These are phyloP conservation scores for Archegozetes longisetosus DNA, from an alignment of 1,140 invertebrate species.

Conservation along the genomic window DNA sequence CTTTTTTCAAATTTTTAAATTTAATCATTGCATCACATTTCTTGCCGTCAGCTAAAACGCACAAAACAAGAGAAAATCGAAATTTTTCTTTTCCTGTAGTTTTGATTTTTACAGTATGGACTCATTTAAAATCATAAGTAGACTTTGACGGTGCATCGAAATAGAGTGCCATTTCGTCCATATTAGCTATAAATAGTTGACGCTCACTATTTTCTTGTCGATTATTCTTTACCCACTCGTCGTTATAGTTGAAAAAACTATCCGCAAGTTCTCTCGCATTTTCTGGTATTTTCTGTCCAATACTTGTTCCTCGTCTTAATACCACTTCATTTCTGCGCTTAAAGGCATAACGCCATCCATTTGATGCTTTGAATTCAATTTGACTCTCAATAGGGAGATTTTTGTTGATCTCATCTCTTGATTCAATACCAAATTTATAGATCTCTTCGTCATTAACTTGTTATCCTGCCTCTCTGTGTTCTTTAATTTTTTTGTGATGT, in stretches of 20 bases:
- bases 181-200: neutral
- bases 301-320: neutral
- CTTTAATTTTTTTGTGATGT: too few relatives aligned
- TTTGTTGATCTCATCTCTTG: too few relatives aligned
- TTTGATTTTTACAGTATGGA: neutral
- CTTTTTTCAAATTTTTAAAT: neutral
- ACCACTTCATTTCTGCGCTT: neutral
- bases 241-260: neutral
- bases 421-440: too few relatives aligned
- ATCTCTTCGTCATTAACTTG: too few relatives aligned
- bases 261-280: neutral
- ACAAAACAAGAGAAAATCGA: neutral
- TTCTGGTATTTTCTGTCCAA: neutral
- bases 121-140: neutral
- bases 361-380: neutral
- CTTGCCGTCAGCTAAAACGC: neutral
- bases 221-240: neutral
- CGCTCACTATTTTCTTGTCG: neutral
- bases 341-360: neutral
- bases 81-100: neutral
- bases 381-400: too few relatives aligned
- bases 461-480: too few relatives aligned
- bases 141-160: neutral
- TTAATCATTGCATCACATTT: neutral
- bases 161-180: neutral